Base-by-base conservation (phyloP, 2,113 vertebrate species). In the Caranx melampygus region DNA sequence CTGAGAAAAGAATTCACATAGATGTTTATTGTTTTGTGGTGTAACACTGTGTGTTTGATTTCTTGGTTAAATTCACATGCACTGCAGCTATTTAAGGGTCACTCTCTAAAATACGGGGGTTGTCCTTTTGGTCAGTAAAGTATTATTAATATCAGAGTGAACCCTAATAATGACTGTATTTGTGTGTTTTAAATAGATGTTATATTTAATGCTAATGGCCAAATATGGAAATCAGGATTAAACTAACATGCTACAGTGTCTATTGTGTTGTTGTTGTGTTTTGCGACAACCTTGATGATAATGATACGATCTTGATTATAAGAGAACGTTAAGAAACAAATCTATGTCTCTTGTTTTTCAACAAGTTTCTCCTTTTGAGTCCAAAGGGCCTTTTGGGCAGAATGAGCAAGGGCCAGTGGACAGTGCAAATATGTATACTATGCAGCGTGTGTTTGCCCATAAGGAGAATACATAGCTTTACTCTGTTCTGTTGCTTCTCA, bases 361-460 rank as follows among this genome's bases (percentile, higher is more conserved):
- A 73, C 67, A 77, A 68, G 42, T 3, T 3, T 31, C 33, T 20
- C 31, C 34, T 81, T 35, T 40, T 80, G 47, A 49, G 62, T 61
- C 21, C 16, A 34, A 20, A 64, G 57, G 37, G 26, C 65, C 69
- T 64, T 65, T 61, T n/a, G 1, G 58, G 72, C 47, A 59, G 55
- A 74, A 2, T 20, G 45, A 63, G 70, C 31, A 10, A 3, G 16
- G 58, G 45, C 76, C 81, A 71, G 47, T 37, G 68, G 61, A 54
- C 65, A 60, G 55, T 31, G 40, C 40, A 42, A 70, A 58, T 79
- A 61, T 6, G 69, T 52, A 75, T 74, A 86, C 57, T 42, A 72
- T 49, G 37, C 69, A 44, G 72, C 68, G 34, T 59, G 42, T 60
- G 40, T 68, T 21, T 33, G 21, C 68, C 57, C 47, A 45, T 70